Evolutionary conservation across 2,113 vertebrate genomes (phyloP).

Genomic region (Osmerus mordax): DNA sequence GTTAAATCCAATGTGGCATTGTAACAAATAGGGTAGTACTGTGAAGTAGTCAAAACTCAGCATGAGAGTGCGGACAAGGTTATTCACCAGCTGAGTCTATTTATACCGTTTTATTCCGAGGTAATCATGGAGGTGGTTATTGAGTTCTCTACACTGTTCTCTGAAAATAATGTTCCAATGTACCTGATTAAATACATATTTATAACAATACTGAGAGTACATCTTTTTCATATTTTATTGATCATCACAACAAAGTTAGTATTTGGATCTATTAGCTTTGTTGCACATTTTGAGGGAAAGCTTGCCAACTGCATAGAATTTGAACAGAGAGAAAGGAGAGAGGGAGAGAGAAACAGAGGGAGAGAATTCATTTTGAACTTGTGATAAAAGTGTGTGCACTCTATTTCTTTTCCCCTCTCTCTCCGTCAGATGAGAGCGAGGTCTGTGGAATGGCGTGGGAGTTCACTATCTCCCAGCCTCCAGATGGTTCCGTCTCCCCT

Average conservation of each 20-base stretch:
- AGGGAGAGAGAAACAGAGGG: constrained; percentile 47
- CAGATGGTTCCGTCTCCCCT: constrained; percentile 79
- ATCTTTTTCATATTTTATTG: too few relatives aligned
- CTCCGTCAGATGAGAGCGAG: constrained; percentile 71
- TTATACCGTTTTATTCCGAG: constrained; percentile 45
- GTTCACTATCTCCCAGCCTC: constrained; percentile 78
- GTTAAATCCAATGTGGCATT: constrained; percentile 64
- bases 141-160: constrained; percentile 3
- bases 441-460: constrained; percentile 74
- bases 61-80: constrained; percentile 52
- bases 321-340: too few relatives aligned
- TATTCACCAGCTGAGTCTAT: constrained; percentile 47
- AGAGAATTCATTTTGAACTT: constrained; percentile 72
- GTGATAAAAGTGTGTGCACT: constrained; percentile 70
- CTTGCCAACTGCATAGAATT: too few relatives aligned
- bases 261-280: background rate
- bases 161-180: background rate
- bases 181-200: too few relatives aligned
- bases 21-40: constrained; percentile 50
- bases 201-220: too few relatives aligned
- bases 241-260: too few relatives aligned
- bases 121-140: constrained; percentile 39
- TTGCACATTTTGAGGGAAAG: background rate
- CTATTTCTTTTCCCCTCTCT: constrained; percentile 56
- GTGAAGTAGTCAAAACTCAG: constrained; percentile 54